A percentile compares a stretch with the other conserved stretches of the same genome.
These are phyloP conservation scores for Chaetodon auriga DNA, from an alignment of 2,113 vertebrate species.

Conservation along the genomic window DNA sequence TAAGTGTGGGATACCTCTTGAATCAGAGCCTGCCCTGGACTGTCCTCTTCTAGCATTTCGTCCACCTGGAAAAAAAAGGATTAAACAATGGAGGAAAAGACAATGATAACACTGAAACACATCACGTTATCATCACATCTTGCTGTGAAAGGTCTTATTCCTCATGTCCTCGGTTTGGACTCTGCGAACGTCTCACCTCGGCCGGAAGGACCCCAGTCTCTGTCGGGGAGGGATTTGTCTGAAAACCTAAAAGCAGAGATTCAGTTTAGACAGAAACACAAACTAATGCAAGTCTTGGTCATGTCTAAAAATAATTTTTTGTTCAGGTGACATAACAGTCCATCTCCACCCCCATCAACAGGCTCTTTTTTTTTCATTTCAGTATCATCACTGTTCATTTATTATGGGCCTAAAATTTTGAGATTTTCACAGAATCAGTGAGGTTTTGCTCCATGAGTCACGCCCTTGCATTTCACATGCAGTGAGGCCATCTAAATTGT, in stretches of 20 bases:
- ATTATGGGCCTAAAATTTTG: constrained; percentile 5
- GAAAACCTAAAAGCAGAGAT: constrained; percentile 79
- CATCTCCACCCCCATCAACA: constrained; percentile 14
- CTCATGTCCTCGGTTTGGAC: background rate
- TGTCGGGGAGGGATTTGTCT: constrained; percentile 76
- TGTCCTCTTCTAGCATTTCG: constrained; percentile 85
- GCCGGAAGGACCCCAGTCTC: constrained; percentile 73
- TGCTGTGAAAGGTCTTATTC: background rate
- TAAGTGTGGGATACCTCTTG: constrained; percentile 80
- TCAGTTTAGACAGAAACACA: constrained; percentile 37
- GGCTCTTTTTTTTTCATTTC: constrained; percentile 4
- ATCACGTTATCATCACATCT: background rate
- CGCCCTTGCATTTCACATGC: constrained; percentile 16
- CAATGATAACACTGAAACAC: background rate
- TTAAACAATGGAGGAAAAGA: constrained; percentile 15
- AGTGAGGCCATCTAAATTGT: constrained; percentile 45
- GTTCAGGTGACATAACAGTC: constrained; percentile 1
- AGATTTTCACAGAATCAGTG: background rate
- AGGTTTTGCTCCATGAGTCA: constrained; percentile 22
- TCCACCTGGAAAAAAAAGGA: constrained; percentile 78
- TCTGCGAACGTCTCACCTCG: constrained; percentile 77
- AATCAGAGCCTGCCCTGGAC: constrained; percentile 75
- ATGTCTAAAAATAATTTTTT: constrained; percentile 10
- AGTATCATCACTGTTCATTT: background rate
- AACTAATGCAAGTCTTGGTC: background rate